Percentiles rank a stretch among this genome's conserved stretches.
Evolutionary conservation across 2,797 vertebrate species (phyloP).

Genomic region (Tiaroga cobitis): DNA sequence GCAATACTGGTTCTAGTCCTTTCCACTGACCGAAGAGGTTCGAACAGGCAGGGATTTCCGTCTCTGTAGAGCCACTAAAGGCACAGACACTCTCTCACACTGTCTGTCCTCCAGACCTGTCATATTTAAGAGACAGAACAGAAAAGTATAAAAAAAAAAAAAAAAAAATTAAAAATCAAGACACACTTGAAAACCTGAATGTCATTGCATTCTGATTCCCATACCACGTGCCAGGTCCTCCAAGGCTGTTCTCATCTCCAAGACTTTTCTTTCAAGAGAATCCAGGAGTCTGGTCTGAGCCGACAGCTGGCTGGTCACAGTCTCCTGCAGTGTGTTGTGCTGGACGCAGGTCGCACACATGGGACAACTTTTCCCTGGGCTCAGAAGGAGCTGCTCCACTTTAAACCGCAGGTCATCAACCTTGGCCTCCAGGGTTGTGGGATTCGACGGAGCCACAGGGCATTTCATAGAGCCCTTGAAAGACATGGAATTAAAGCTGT

Average conservation of each 20-base stretch:
- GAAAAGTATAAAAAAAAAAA: not conserved
- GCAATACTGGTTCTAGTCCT: not conserved
- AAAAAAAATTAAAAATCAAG: not conserved
- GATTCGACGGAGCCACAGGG: conserved; percentile 30
- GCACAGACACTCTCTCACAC: conserved; percentile 54
- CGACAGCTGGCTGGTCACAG: conserved; percentile 46
- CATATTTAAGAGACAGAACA: not conserved
- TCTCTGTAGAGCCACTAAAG: conserved; percentile 55
- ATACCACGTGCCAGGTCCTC: conserved; percentile 49
- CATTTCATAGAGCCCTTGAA: conserved; percentile 53
- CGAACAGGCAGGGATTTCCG: conserved; percentile 60
- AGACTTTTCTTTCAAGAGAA: conserved; percentile 59
- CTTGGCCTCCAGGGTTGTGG: conserved; percentile 59
- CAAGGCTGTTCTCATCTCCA: conserved; percentile 59
- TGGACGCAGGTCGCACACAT: conserved; percentile 60
- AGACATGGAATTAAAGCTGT: conserved; percentile 14
- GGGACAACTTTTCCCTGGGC: conserved; percentile 49
- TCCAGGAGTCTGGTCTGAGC: conserved; percentile 61
- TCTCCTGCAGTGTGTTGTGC: conserved; percentile 56
- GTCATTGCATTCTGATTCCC: not conserved
- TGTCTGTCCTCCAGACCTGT: conserved; percentile 52
- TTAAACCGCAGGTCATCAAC: conserved; percentile 61
- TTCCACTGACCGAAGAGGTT: conserved; percentile 49
- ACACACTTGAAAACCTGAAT: not conserved
- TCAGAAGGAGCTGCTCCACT: conserved; percentile 59